Evolutionary conservation across 2,113 vertebrate species (phyloP), one percentile per base, ranked within the genome.

Genomic region (Leucoraja erinaceus): DNA sequence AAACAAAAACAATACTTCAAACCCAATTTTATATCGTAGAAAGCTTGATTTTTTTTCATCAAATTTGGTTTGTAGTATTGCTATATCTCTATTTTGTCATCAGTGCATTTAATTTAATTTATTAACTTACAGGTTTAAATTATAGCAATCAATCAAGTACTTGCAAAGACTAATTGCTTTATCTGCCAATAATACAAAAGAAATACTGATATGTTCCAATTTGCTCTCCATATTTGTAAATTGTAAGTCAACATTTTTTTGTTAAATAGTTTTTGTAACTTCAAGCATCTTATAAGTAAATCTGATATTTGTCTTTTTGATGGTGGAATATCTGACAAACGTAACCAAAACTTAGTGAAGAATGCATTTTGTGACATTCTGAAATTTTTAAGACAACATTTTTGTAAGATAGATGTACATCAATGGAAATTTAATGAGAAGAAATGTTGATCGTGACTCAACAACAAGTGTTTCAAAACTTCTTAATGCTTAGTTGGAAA

Each of bases 371-470:
- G 97, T 97, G 98, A 97, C 96, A 97, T 96, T 98, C 98, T 98
- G 97, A 97, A 98, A 97, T 98, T 97, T 98, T 98, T 98, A 99
- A 98, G 97, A 98, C 97, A 97, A 97, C 97, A 98, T 98, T 94
- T 94, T 93, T 96, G 70, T 72, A 5, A 20, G 14, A 72, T 47
- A 47, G 38, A 47, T 47, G 94, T 95, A 96, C 95, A 96, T 95
- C 95, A 95, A 94, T 93, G 95, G 94, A 95, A 95, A 95, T 94
- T 93, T 96, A 96, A 95, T 95, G 95, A 94, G 95, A 97, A 96
- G 96, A 97, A 97, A 94, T 95, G 95, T 94, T 94, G 95, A 96
- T 96, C 95, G 96, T 95, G 95, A 95, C 95, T 93, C 90, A 95
- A 96, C 94, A 66, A 94, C 94, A 96, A 97, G 97, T 97, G 97